These are phyloP conservation scores for Pentalonia nigronervosa DNA, from an alignment of 1,140 invertebrate species.

Conservation along the genomic window DNA sequence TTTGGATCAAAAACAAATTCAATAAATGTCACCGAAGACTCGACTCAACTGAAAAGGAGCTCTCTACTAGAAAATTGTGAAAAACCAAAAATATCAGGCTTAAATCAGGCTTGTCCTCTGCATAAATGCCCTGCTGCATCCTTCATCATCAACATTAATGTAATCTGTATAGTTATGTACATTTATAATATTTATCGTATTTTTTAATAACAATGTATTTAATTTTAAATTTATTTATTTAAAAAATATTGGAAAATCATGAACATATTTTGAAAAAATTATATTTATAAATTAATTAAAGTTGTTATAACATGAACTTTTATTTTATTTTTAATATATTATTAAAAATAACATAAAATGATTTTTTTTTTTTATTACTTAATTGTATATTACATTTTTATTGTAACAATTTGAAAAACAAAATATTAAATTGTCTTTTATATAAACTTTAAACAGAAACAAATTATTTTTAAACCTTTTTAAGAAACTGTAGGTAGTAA, in stretches of 20 bases:
- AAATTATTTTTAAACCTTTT: constrained; percentile 5
- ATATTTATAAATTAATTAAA: neutral
- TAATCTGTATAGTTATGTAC: neutral
- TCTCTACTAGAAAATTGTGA: neutral
- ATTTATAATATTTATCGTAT: neutral
- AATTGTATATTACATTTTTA: neutral
- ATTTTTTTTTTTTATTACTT: neutral
- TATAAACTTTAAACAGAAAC: neutral
- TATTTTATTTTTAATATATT: neutral
- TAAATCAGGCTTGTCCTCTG: neutral
- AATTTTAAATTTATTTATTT: too few relatives aligned
- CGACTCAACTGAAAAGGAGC: neutral
- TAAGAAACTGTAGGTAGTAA: neutral
- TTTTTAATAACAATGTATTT: too few relatives aligned
- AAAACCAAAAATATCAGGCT: neutral
- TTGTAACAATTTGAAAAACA: neutral
- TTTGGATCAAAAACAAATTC: too few relatives aligned
- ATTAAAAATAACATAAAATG: neutral
- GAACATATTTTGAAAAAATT: too few relatives aligned
- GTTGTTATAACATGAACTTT: neutral
- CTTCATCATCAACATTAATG: neutral
- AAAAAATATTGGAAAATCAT: neutral
- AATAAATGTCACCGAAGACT: neutral
- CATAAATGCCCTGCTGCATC: too few relatives aligned
- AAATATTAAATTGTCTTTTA: neutral